Evolutionary conservation across 2,797 vertebrate species (phyloP).

Genomic region (Phataginus tricuspis): DNA sequence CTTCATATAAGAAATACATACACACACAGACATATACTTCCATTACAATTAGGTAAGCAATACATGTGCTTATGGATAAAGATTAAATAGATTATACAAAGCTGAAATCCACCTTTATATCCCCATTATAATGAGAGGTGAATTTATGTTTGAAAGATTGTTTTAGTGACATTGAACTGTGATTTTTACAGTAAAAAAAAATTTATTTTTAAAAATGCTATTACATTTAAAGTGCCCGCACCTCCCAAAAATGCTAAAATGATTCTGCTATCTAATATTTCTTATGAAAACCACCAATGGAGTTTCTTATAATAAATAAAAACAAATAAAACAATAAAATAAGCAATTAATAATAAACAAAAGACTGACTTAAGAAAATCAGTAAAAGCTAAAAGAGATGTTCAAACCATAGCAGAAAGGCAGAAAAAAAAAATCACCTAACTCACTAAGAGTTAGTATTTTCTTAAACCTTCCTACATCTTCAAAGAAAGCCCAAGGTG

Average conservation of each 20-base stretch:
- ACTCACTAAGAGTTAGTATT: background rate
- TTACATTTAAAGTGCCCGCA: background rate
- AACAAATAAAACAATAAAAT: background rate
- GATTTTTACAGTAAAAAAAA: too few species aligned
- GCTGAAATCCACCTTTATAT: background rate
- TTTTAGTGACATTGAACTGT: constrained; percentile 6
- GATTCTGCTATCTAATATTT: background rate
- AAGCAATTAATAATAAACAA: background rate
- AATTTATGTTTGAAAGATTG: background rate
- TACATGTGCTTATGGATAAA: background rate
- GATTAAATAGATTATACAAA: background rate
- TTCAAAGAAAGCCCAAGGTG: background rate
- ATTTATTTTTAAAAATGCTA: too few species aligned
- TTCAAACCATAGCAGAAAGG: constrained; percentile 7
- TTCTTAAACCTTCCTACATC: background rate
- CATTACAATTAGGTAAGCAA: background rate
- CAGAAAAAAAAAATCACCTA: background rate
- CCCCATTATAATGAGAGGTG: background rate
- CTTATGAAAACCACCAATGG: background rate
- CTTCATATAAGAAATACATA: background rate
- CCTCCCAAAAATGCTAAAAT: background rate
- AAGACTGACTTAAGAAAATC: background rate
- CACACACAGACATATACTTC: background rate
- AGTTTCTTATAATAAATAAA: background rate
- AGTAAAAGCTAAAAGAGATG: constrained; percentile 10